Percentiles rank a stretch among this genome's conserved stretches.
Conservation (phyloP, 2,888 invertebrate species). For the Cerceris ruficornis region DNA sequence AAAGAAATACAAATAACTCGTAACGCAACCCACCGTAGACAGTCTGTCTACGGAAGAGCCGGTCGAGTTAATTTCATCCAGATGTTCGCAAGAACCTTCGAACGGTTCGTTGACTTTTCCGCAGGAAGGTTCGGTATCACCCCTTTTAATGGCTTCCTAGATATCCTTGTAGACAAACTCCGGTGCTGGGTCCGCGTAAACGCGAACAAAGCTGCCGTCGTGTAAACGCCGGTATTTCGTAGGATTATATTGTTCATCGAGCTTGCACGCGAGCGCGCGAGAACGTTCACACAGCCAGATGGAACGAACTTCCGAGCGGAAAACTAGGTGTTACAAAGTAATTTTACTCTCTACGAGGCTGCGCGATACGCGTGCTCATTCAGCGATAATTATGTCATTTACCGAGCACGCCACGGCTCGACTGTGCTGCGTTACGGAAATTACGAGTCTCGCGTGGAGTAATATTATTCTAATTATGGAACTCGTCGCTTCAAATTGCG, state of each 20-base stretch:
- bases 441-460: conserved; percentile 62
- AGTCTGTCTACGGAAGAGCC: conserved; percentile 62
- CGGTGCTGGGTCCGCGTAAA: conserved; percentile 23
- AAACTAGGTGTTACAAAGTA: conserved; percentile 61
- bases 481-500: conserved; percentile 61
- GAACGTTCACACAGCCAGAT: conserved; percentile 12
- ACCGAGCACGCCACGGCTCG: conserved; percentile 52
- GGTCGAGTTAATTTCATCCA: conserved; percentile 70
- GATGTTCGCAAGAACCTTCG: conserved; percentile 59
- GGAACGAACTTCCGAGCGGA: conserved; percentile 47
- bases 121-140: conserved; percentile 38
- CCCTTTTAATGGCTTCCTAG: conserved; percentile 57
- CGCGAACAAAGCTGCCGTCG: conserved; percentile 40
- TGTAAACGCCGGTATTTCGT: conserved; percentile 20
- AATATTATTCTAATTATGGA: conserved; percentile 65
- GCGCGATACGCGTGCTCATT: conserved; percentile 58
- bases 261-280: background rate
- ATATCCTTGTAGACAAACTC: conserved; percentile 54
- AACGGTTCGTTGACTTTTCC: conserved; percentile 70
- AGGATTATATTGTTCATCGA: conserved; percentile 58
- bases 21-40: conserved; percentile 53
- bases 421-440: conserved; percentile 60
- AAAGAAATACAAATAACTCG: conserved; percentile 35
- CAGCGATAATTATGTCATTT: conserved; percentile 68
- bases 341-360: conserved; percentile 45